phyloP scores from a whole-genome alignment of 1,140 invertebrate species.

The Parasteatoda tepidariorum region DNA sequence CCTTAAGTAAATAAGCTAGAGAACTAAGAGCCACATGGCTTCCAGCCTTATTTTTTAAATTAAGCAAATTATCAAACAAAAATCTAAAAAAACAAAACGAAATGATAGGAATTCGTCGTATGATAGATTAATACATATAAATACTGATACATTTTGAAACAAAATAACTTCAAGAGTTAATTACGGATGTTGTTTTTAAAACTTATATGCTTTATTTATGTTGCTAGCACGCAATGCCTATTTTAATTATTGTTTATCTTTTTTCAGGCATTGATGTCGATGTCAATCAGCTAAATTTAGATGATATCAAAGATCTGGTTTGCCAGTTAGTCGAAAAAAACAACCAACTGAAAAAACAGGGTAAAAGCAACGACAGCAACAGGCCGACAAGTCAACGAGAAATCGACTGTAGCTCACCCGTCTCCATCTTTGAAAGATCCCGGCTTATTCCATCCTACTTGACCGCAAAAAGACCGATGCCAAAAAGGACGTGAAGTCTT shows the following conservation, averaged over 20 bases:
- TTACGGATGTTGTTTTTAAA: too few relatives aligned
- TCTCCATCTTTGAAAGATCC: conserved; percentile 35
- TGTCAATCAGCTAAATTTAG: conserved; percentile 31
- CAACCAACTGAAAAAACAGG: conserved; percentile 36
- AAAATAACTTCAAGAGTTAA: too few relatives aligned
- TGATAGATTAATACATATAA: not conserved
- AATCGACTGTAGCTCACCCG: not conserved
- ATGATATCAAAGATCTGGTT: conserved; percentile 39
- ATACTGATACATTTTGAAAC: not conserved
- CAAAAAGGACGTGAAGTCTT: conserved; percentile 11
- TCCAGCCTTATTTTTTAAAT: too few relatives aligned
- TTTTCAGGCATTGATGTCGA: conserved; percentile 29
- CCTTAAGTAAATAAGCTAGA: too few relatives aligned
- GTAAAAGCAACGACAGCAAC: not conserved
- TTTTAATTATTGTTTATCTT: too few relatives aligned
- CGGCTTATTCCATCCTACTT: conserved; percentile 39
- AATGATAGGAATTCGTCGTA: not conserved
- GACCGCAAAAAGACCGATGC: conserved; percentile 10
- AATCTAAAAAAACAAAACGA: not conserved
- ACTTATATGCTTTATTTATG: too few relatives aligned
- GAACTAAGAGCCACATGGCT: too few relatives aligned
- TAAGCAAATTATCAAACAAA: too few relatives aligned
- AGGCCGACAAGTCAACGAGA: not conserved
- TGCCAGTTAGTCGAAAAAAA: conserved; percentile 48
- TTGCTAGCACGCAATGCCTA: too few relatives aligned